A percentile compares a stretch with the other conserved stretches of the same genome.
Evolutionary conservation across 2,797 vertebrate species (phyloP).

Genomic region (Prunella strophiata): DNA sequence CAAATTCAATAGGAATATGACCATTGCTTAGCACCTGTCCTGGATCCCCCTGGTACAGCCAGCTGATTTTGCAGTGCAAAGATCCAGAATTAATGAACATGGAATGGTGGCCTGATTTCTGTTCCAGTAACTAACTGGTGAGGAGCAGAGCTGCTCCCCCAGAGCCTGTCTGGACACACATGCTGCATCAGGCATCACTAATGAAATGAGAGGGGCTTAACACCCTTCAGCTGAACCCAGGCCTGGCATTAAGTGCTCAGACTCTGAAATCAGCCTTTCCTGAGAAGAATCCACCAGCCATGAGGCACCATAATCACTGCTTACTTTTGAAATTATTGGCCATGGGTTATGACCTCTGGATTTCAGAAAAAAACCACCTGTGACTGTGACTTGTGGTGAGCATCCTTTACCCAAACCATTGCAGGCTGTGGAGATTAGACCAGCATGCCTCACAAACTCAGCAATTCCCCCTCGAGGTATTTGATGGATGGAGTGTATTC

Average conservation of each 20-base stretch:
- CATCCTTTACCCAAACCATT: neutral
- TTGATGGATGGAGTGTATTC: neutral
- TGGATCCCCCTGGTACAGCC: neutral
- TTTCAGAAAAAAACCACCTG: neutral
- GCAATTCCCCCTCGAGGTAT: neutral
- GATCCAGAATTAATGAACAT: neutral
- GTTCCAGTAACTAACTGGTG: neutral
- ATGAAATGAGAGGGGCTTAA: neutral
- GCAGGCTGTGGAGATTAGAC: neutral
- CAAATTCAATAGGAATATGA: neutral
- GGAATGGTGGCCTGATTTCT: neutral
- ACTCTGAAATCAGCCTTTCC: neutral
- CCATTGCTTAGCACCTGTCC: neutral
- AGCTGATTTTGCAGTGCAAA: neutral
- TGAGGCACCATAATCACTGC: neutral
- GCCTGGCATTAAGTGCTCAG: neutral
- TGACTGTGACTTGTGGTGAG: neutral
- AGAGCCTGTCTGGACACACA: fast-evolving
- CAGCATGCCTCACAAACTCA: neutral
- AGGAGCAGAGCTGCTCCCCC: neutral
- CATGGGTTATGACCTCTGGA: neutral
- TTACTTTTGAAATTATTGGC: neutral
- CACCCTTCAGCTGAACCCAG: neutral
- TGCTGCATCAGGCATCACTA: neutral
- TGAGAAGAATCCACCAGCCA: neutral